phyloP scores from a whole-genome alignment of 92 coral and sea anemone genomes.

The Heliopora coerulea region DNA sequence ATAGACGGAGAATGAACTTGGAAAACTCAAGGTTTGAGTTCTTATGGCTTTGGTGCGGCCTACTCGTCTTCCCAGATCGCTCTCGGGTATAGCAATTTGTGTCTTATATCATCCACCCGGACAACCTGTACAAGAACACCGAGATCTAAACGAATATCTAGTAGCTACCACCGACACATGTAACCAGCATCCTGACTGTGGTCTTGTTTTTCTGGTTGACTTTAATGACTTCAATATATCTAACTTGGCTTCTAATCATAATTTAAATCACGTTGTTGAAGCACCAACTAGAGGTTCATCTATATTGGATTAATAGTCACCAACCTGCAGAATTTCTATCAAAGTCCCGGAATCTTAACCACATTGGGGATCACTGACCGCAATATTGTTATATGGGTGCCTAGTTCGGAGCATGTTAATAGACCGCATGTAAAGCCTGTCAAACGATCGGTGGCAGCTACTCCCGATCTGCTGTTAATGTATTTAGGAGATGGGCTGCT shows the following conservation, averaged over 20 bases:
- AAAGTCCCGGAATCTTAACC: too few relatives aligned
- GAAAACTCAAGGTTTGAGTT: constrained; percentile 27
- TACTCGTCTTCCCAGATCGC: constrained; percentile 9
- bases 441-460: constrained; percentile 12
- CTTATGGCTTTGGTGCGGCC: constrained; percentile 33
- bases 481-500: constrained; percentile 34
- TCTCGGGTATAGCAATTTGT: constrained; percentile 1
- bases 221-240: constrained; percentile 10
- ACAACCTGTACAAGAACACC: constrained; percentile 1
- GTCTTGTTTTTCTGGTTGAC: not conserved
- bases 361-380: constrained; percentile 18
- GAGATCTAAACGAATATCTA: constrained; percentile 1
- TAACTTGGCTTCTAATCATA: constrained; percentile 7
- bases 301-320: constrained; percentile 16
- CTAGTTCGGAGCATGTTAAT: not conserved
- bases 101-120: constrained; percentile 26
- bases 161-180: not conserved
- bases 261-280: constrained; percentile 26
- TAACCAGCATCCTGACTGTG: constrained; percentile 14
- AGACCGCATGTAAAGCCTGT: not conserved
- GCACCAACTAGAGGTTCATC: constrained; percentile 10
- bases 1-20: not conserved
- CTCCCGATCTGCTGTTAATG: constrained; percentile 4
- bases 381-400: constrained; percentile 9
- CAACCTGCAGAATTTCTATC: too few relatives aligned